Conservation (phyloP, 2,888 invertebrate species). For the Microchrysa polita region DNA sequence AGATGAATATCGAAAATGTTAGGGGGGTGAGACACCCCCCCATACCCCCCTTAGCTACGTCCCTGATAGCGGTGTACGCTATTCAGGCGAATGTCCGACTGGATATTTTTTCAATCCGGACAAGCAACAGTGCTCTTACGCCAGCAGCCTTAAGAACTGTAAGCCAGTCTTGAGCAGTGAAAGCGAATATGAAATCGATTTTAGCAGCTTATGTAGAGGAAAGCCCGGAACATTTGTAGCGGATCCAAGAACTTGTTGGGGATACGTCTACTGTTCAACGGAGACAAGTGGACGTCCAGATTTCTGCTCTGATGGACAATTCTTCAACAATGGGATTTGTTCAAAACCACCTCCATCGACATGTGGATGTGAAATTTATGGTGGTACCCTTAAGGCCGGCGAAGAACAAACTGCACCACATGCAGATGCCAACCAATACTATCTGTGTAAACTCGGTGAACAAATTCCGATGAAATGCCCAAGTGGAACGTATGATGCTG, state of each 20-base stretch:
- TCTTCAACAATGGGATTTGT: slow-evolving; percentile 5
- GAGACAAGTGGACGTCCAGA: not conserved
- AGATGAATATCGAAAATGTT: too few relatives aligned
- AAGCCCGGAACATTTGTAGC: not conserved
- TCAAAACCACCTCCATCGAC: not conserved
- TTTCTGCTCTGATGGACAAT: not conserved
- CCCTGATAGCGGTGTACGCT: too few relatives aligned
- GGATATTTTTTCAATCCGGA: not conserved
- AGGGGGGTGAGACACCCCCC: too few relatives aligned
- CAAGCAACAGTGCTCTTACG: not conserved
- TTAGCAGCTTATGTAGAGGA: not conserved
- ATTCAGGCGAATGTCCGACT: not conserved
- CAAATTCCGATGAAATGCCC: not conserved
- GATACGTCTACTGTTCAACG: not conserved
- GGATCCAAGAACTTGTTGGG: not conserved
- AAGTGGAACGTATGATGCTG: too few relatives aligned
- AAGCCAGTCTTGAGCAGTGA: not conserved
- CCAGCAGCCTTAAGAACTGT: not conserved
- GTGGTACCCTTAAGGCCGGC: rapidly evolving
- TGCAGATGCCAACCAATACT: not conserved
- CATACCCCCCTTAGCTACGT: too few relatives aligned
- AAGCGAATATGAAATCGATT: not conserved
- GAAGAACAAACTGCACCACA: not conserved
- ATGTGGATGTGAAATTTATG: not conserved
- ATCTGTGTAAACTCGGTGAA: not conserved